Percentiles rank a stretch among this genome's conserved stretches.
These are phyloP conservation scores for Akabosia matsudoensis DNA, from an alignment of 1,140 invertebrate genomes.

Conservation along the genomic window DNA sequence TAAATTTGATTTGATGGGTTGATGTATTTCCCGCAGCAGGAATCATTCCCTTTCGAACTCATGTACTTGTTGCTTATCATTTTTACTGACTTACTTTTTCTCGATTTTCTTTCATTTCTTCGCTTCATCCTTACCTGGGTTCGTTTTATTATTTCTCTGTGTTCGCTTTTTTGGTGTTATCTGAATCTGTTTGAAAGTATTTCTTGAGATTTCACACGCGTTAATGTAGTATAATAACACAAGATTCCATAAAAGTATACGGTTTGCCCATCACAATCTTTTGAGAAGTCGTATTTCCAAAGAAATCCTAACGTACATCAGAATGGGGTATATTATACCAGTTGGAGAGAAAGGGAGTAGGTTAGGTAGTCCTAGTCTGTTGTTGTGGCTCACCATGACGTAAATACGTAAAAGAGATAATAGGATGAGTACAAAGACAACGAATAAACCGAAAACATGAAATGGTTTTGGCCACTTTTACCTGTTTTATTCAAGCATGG, in stretches of 20 bases:
- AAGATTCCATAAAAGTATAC: constrained; percentile 9
- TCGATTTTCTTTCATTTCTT: background rate
- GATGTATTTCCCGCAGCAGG: constrained; percentile 19
- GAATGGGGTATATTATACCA: background rate
- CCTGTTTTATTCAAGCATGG: too few relatives aligned
- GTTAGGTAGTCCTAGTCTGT: background rate
- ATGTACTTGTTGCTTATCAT: too few relatives aligned
- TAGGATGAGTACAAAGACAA: too few relatives aligned
- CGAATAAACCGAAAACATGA: too few relatives aligned
- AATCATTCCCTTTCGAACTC: too few relatives aligned
- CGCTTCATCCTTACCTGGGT: background rate
- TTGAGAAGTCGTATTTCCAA: background rate
- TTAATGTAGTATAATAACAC: background rate
- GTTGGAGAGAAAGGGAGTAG: background rate
- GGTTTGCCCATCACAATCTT: background rate
- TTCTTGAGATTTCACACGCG: constrained; percentile 23
- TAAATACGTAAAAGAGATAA: constrained; percentile 20
- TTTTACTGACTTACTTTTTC: background rate
- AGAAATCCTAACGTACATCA: background rate
- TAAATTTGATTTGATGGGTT: constrained; percentile 23
- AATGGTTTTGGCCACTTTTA: too few relatives aligned
- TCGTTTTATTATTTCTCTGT: background rate
- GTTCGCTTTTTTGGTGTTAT: background rate
- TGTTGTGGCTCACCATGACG: constrained; percentile 21
- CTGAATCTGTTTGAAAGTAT: constrained; percentile 1